These are phyloP conservation scores for Serinus canaria DNA, from an alignment of 2,113 vertebrate species.

Conservation along the genomic window DNA sequence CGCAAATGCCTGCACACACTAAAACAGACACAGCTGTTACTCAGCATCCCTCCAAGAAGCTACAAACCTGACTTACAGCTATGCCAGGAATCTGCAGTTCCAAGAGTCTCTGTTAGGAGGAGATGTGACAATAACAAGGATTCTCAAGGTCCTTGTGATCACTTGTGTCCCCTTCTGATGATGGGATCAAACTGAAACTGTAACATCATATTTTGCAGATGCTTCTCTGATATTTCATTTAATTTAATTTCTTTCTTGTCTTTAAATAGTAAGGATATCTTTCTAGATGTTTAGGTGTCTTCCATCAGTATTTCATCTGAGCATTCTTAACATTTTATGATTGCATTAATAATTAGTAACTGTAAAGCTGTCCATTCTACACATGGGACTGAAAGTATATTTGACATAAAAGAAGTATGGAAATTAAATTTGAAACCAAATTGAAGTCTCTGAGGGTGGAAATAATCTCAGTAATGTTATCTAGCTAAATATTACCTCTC, in stretches of 20 bases:
- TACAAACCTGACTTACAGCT: not conserved
- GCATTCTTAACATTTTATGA: not conserved
- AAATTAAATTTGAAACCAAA: not conserved
- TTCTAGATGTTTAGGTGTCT: not conserved
- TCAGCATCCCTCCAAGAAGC: not conserved
- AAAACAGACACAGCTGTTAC: not conserved
- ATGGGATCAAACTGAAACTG: not conserved
- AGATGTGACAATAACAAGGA: not conserved
- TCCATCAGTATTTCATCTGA: not conserved
- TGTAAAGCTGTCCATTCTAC: not conserved
- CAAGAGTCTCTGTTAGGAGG: not conserved
- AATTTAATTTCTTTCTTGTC: not conserved
- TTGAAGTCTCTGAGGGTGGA: not conserved
- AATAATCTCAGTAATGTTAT: not conserved
- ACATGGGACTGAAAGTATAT: not conserved
- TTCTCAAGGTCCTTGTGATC: not conserved
- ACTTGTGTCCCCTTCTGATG: not conserved
- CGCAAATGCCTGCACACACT: not conserved
- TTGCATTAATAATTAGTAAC: not conserved
- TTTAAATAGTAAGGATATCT: not conserved
- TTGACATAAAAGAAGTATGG: not conserved
- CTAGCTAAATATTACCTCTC: not conserved
- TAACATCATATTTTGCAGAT: not conserved
- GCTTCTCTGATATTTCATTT: not conserved
- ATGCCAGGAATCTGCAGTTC: not conserved